These are phyloP conservation scores for Lanistes nyassanus DNA, from an alignment of 1,140 invertebrate species.

Conservation along the genomic window DNA sequence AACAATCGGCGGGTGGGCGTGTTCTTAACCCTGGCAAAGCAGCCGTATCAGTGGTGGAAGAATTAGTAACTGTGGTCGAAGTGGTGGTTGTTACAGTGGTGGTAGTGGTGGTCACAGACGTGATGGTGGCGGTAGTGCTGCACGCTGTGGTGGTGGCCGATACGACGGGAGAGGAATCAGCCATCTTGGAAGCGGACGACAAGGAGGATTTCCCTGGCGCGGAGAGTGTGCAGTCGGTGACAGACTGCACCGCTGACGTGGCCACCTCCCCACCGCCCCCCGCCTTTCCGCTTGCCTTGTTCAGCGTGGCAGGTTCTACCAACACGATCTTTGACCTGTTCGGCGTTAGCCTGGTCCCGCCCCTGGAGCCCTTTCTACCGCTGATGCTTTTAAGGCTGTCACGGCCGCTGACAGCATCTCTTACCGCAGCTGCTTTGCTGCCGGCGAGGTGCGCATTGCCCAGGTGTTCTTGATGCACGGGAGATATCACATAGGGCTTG, in stretches of 20 bases:
- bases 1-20: no score
- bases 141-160: background rate
- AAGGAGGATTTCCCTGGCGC: no score
- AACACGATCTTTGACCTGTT: background rate
- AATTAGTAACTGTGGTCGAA: background rate
- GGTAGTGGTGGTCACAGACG: background rate
- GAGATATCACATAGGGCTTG: no score
- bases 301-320: background rate
- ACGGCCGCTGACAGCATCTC: no score
- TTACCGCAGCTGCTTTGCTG: no score
- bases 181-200: no score
- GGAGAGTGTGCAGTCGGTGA: no score
- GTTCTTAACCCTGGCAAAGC: background rate
- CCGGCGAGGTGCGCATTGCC: no score
- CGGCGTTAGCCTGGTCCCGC: background rate
- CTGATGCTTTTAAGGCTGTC: background rate
- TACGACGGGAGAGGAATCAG: no score
- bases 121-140: background rate
- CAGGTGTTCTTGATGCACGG: no score
- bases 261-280: background rate
- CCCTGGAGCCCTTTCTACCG: background rate
- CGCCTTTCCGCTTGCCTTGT: background rate
- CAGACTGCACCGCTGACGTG: background rate
- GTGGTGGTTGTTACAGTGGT: conserved; percentile 1
- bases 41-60: background rate